A percentile compares a stretch with the other conserved stretches of the same genome.
phyloP scores from a whole-genome alignment of 2,113 vertebrate genomes.

The Platichthys flesus region DNA sequence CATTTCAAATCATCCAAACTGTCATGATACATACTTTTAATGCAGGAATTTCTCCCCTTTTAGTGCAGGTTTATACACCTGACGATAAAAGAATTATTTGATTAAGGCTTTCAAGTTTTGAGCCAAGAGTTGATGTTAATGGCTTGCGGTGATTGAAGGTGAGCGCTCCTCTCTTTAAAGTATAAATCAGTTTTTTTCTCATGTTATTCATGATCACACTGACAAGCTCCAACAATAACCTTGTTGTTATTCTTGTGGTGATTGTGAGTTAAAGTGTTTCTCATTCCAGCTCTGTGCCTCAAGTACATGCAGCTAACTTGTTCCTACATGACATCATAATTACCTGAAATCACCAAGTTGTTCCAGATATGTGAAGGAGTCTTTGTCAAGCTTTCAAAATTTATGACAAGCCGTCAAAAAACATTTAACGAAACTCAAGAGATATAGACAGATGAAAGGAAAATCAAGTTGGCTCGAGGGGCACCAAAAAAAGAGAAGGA shows the following conservation, averaged over 20 bases:
- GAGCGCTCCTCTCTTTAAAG: conserved; percentile 28
- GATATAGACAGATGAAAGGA: background rate
- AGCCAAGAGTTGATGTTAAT: conserved; percentile 51
- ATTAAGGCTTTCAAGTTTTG: conserved; percentile 59
- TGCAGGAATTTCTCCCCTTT: no score
- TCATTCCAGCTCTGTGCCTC: background rate
- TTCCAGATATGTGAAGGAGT: background rate
- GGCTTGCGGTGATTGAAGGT: conserved; percentile 60
- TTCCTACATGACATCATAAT: background rate
- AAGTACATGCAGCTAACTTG: background rate
- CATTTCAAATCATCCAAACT: no score
- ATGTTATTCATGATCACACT: background rate
- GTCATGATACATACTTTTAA: no score
- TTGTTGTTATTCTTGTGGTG: background rate
- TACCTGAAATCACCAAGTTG: background rate
- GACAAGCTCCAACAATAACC: background rate
- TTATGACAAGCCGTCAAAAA: background rate
- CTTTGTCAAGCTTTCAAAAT: background rate
- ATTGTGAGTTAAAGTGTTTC: background rate
- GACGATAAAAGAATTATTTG: conserved; percentile 66
- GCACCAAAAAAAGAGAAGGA: background rate
- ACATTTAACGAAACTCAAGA: background rate
- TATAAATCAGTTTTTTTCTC: conserved; percentile 2
- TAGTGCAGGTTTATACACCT: conserved; percentile 49
- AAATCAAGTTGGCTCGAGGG: background rate